Evolutionary conservation across 2,888 invertebrate genomes (phyloP), one percentile per base, ranked within the genome.

Genomic region (Eupithecia tripunctaria): DNA sequence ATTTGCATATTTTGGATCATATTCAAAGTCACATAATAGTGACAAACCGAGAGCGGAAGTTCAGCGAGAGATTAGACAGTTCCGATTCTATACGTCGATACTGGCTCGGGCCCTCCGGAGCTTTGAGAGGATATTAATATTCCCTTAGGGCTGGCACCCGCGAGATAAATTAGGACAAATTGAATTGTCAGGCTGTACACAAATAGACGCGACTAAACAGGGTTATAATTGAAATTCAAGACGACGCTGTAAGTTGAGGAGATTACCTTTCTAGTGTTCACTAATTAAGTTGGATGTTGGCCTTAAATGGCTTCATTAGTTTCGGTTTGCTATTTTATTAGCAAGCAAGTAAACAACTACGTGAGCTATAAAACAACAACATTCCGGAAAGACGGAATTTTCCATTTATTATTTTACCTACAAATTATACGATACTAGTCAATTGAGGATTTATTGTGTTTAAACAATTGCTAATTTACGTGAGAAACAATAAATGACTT

Each of bases 81-180:
- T 71, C 29, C 36, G 21, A 47, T 41, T 71, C 63, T 56, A 71
- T 64, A 4, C 25, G n/a, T 51, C 25, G 21, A 43, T 68, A 66
- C 38, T 38, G n/a, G 8, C 10, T 51, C 21, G 29, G 41, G 38
- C 21, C 64, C 67, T 41, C 21, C 65, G 62, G 32, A 56, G 41
- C 68, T 51, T 29, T 71, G 56, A 71, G 64, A 75, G 51, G 67
- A 68, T 79, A 78, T 78, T 78, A 77, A 78, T 80, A 77, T 77
- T 78, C 79, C 56, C 75, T 68, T 68, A 75, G 77, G 78, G 73
- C 68, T 77, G 74, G 68, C 72, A 51, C 72, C 74, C 71, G 72
- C 67, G 74, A 78, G 76, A 78, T 80, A 77, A 80, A 80, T 80
- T 80, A 77, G 74, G 78, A 80, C 78, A 80, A 80, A 80, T 80